Evolutionary conservation across 2,113 vertebrate species (phyloP).

Genomic region (Passer montanus): DNA sequence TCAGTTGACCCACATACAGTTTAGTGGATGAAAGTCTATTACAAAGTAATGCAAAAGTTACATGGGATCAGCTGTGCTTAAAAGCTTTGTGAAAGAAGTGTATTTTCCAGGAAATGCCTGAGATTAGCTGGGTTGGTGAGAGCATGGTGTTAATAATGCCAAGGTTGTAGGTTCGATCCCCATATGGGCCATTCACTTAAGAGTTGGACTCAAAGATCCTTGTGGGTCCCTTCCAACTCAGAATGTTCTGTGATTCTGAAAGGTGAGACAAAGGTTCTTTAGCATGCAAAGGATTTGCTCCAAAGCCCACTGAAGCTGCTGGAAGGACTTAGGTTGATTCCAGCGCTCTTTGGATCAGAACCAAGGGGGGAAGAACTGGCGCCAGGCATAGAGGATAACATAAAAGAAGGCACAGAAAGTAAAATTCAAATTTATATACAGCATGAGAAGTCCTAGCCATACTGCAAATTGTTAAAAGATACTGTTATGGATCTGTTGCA

Average conservation of each 20-base stretch:
- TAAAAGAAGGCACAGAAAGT: not conserved
- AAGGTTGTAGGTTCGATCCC: not conserved
- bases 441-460: not conserved
- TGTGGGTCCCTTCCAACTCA: not conserved
- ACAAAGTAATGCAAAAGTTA: not conserved
- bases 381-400: not conserved
- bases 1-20: not conserved
- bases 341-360: not conserved
- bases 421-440: not conserved
- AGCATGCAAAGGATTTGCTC: not conserved
- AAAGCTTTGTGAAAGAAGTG: constrained; percentile 11
- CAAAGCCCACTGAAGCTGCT: constrained; percentile 35
- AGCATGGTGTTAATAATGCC: not conserved
- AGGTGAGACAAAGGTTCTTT: constrained; percentile 30
- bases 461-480: not conserved
- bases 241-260: not conserved
- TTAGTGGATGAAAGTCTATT: not conserved
- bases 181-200: not conserved
- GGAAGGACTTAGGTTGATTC: not conserved
- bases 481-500: not conserved
- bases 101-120: constrained; percentile 46
- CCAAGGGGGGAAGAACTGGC: not conserved
- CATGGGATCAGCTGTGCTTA: not conserved
- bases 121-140: not conserved
- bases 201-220: not conserved